A percentile compares a stretch with the other conserved stretches of the same genome.
Conservation (phyloP, 64 coral and sea anemone species). For the Actinia tenebrosa region DNA sequence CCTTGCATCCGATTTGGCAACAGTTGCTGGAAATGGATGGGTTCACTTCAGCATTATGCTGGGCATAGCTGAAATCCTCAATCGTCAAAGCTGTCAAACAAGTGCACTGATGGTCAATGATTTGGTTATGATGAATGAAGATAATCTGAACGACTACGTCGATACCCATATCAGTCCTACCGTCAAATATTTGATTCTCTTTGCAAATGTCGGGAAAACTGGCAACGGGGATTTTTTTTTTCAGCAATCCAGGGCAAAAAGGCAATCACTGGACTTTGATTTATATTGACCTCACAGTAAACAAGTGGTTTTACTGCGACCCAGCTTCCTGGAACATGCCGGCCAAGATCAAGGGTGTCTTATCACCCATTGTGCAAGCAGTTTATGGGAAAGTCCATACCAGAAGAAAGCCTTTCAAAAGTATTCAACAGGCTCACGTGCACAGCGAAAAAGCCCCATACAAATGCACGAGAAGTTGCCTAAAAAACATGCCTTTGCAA, state of each 20-base stretch:
- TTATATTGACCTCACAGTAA: constrained; percentile 37
- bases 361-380: constrained; percentile 34
- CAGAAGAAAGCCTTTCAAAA: constrained; percentile 14
- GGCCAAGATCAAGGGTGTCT: constrained; percentile 6
- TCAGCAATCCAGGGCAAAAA: constrained; percentile 21
- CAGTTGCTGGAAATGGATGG: constrained; percentile 35
- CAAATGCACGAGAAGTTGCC: constrained; percentile 3
- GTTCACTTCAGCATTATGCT: background rate
- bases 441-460: background rate
- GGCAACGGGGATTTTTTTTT: constrained; percentile 27
- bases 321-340: constrained; percentile 56
- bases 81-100: constrained; percentile 1
- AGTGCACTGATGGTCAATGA: constrained; percentile 28
- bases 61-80: constrained; percentile 31
- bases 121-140: constrained; percentile 20
- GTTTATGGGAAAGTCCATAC: background rate
- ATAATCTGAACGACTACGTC: constrained; percentile 24
- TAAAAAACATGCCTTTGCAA: constrained; percentile 43
- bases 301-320: constrained; percentile 62
- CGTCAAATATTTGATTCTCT: constrained; percentile 20
- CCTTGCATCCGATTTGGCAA: constrained; percentile 38
- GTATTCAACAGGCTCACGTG: too few relatives aligned
- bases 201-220: constrained; percentile 43
- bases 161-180: constrained; percentile 29
- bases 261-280: constrained; percentile 56